A percentile compares a stretch with the other conserved stretches of the same genome.
phyloP scores from a whole-genome alignment of 1,140 invertebrate genomes.

The Calosoma granatense region DNA sequence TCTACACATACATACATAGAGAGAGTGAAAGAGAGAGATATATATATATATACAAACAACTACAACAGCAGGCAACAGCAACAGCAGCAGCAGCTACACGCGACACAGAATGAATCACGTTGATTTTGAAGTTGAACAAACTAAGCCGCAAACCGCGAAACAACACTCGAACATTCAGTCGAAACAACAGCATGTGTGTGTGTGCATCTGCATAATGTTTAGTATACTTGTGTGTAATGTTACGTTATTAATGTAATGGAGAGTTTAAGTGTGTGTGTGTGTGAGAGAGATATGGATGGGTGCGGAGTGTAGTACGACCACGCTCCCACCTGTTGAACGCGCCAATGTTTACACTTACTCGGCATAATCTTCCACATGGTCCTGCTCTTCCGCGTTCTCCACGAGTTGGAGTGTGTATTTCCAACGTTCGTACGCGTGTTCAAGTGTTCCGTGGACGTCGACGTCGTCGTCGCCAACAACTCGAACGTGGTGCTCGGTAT shows the following conservation, averaged over 20 bases:
- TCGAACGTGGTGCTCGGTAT: neutral
- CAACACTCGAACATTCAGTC: no score
- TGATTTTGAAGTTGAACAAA: neutral
- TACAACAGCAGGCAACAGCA: neutral
- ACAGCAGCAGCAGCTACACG: neutral
- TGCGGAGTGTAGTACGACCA: neutral
- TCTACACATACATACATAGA: neutral
- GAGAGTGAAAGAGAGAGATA: no score
- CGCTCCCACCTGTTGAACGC: conserved; percentile 2
- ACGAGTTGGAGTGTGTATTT: no score
- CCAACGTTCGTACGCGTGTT: neutral
- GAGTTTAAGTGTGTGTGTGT: no score
- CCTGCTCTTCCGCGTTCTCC: conserved; percentile 1
- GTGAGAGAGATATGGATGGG: no score
- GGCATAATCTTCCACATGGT: neutral
- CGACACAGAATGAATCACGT: neutral
- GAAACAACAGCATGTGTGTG: neutral
- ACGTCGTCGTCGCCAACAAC: neutral
- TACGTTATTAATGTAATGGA: no score
- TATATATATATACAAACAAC: no score
- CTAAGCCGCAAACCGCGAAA: no score
- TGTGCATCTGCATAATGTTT: no score
- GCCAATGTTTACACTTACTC: conserved; percentile 10
- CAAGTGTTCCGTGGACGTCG: neutral
- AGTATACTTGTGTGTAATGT: no score